Evolutionary conservation across 2,113 vertebrate species (phyloP).

Genomic region (Meriones unguiculatus): DNA sequence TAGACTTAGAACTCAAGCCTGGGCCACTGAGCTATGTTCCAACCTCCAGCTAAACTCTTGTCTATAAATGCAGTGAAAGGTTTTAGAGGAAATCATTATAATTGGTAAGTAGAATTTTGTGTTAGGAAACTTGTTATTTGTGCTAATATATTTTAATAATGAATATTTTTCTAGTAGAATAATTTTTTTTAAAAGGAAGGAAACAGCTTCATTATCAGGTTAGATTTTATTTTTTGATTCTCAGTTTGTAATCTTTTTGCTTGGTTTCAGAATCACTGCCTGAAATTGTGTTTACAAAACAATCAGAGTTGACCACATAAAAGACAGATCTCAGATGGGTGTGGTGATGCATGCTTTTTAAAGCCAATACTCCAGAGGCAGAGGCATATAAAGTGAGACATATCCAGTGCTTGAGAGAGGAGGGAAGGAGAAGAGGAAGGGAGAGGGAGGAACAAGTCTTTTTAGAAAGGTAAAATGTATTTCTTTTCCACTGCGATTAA

Average conservation of each 20-base stretch:
- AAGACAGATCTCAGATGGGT: neutral
- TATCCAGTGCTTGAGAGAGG: neutral
- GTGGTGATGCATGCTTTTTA: neutral
- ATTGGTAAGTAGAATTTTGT: slow-evolving; percentile 24
- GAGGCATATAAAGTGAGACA: neutral
- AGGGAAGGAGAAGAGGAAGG: accelerated
- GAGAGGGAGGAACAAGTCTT: neutral
- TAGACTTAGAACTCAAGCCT: neutral
- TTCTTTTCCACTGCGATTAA: slow-evolving; percentile 25
- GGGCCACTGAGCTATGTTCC: neutral
- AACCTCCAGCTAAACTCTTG: neutral
- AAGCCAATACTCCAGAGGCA: neutral
- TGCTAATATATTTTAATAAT: slow-evolving; percentile 43
- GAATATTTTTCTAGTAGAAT: neutral
- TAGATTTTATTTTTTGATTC: slow-evolving; percentile 4
- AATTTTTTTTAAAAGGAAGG: neutral
- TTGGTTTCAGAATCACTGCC: slow-evolving; percentile 51
- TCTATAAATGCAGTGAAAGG: neutral
- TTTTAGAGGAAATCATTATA: slow-evolving; percentile 36
- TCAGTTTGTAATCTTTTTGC: slow-evolving; percentile 29
- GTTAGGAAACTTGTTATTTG: slow-evolving; percentile 46
- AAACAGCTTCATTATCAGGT: slow-evolving; percentile 1
- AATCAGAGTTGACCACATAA: slow-evolving; percentile 22
- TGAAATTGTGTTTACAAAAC: slow-evolving; percentile 19
- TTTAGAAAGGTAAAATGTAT: slow-evolving; percentile 13